phyloP scores from a whole-genome alignment of 1,140 invertebrate genomes.

The Bicyclus anynana region DNA sequence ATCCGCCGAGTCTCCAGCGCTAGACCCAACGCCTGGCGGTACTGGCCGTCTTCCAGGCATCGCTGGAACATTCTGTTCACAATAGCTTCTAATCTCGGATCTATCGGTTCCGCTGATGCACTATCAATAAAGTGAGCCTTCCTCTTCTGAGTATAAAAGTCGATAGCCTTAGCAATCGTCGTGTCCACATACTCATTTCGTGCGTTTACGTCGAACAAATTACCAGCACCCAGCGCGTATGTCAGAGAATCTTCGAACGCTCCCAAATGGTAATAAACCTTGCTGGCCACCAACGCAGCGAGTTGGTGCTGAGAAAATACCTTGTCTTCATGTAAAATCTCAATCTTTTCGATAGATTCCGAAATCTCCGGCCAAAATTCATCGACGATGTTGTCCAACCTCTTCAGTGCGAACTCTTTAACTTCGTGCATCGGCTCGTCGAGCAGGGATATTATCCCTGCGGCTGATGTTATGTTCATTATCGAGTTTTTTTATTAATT shows the following conservation, averaged over 20 bases:
- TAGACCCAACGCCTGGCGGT: conserved; percentile 94
- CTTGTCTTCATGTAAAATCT: conserved; percentile 96
- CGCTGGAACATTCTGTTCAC: conserved; percentile 98
- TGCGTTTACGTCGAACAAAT: conserved; percentile 95
- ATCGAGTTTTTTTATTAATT: conserved; percentile 25
- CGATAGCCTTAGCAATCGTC: conserved; percentile 97
- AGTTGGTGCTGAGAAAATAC: conserved; percentile 92
- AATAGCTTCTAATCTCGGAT: conserved; percentile 93
- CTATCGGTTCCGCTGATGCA: conserved; percentile 83
- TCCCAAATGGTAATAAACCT: conserved; percentile 98
- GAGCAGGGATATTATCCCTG: conserved; percentile 96
- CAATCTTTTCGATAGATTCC: conserved; percentile 98
- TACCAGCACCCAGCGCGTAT: conserved; percentile 95
- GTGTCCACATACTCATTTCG: conserved; percentile 98
- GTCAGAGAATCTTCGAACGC: conserved; percentile 97
- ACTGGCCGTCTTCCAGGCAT: conserved; percentile 96
- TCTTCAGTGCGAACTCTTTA: conserved; percentile 94
- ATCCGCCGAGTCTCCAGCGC: conserved; percentile 96
- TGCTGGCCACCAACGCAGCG: conserved; percentile 97
- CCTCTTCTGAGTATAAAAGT: conserved; percentile 94
- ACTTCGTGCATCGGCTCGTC: conserved; percentile 96
- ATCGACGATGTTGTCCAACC: conserved; percentile 95
- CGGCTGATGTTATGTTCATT: conserved; percentile 80
- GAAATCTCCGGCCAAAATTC: conserved; percentile 99
- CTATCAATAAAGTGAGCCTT: conserved; percentile 79